These are phyloP conservation scores for Dasyprocta punctata DNA, from an alignment of 2,113 vertebrate species.

Conservation along the genomic window DNA sequence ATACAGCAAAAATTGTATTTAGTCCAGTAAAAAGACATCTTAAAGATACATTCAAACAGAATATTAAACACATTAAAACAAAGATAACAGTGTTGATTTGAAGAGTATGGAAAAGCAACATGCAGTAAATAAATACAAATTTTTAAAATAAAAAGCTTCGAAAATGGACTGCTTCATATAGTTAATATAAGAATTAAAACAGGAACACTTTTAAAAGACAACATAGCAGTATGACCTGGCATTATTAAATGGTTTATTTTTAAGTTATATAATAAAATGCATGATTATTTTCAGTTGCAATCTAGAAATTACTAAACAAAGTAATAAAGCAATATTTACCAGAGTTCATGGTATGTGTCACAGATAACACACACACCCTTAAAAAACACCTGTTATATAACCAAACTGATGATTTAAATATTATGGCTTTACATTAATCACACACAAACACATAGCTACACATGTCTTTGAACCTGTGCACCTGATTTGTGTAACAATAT, in stretches of 20 bases:
- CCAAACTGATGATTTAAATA: neutral
- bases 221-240: neutral
- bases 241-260: neutral
- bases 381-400: neutral
- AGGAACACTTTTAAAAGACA: constrained; percentile 42
- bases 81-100: constrained; percentile 8
- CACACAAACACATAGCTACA: neutral
- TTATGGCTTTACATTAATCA: neutral
- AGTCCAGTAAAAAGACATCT: neutral
- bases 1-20: constrained; percentile 3
- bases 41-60: neutral
- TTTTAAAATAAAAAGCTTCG: neutral
- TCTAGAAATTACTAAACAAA: neutral
- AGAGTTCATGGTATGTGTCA: neutral
- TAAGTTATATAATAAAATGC: neutral
- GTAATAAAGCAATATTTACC: neutral
- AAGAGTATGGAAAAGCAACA: constrained; percentile 43
- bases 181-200: neutral
- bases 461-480: neutral
- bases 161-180: neutral
- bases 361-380: neutral
- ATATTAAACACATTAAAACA: constrained; percentile 17
- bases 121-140: neutral
- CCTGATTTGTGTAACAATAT: neutral
- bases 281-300: neutral